Base-by-base conservation (phyloP, 2,888 invertebrate species). In the Urechis unicinctus region DNA sequence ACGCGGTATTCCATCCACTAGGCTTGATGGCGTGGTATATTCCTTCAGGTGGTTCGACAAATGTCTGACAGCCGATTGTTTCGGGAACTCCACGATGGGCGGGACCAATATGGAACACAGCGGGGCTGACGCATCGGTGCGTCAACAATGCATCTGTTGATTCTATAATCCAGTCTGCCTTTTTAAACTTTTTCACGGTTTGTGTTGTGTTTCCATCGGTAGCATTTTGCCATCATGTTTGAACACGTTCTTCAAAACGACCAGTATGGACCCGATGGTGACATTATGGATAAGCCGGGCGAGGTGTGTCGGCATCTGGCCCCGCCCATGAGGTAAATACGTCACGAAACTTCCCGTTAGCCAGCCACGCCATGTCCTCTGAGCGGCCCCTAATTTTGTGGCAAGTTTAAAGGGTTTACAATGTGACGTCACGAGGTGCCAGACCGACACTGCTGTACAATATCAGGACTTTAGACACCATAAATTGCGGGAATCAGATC, bases 31-130 rank as follows among this genome's bases (percentile, higher is more conserved):
- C n/a, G n/a, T n/a, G n/a, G n/a, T n/a, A n/a, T n/a, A n/a, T n/a
- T 3, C 36, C 4, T 52, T 6, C 26, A 77, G 82, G 42, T 84
- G 83, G 83, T 81, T 81, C 21, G 85, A 85, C 71, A 83, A 83
- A 62, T 79, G 81, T 51, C 74, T 82, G 48, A 74, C 77, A 5
- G 66, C 79, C 24, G 64, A 81, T 3, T 68, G 74, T 9, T 67
- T 61, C 47, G 46, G 60, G 6, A 64, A 67, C 50, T 82, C 76
- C 56, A 28, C 48, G 9, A 77, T 73, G 51, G 82, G 80, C 66
- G 83, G 83, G 24, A 71, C 73, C 44, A 73, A 79, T 52, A 78
- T 79, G 2, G 78, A 77, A 44, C 74, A 81, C 55, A 81, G 81
- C 49, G 83, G 83, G 66, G 82, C 82, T 70, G 73, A 73, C 65